Base-by-base conservation (phyloP, 1,140 invertebrate species). In the Papilio helenus region DNA sequence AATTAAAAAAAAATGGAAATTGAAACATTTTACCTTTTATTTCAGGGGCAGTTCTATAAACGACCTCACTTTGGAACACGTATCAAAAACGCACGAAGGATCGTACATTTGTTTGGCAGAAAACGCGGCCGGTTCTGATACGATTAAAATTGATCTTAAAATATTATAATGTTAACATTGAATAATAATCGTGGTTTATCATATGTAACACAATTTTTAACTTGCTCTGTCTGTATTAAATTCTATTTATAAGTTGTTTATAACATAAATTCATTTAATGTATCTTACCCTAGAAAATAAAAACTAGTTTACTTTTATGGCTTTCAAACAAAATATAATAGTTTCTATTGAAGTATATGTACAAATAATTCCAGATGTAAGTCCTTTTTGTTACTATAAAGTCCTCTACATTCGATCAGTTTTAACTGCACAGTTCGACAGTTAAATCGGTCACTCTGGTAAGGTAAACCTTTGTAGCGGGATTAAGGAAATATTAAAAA, bases 91-190 rank as follows among this genome's bases (percentile, higher is more conserved):
- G 79, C 58, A 89, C 10, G 86, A 85, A 61, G 89, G 89, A 1
- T 83, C 72, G 0, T 90, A 90, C 51, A 79, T 86, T n/a, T 90
- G 89, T 83, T 72, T 88, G 0, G 83, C 86, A 1, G 84, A 89
- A 78, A 90, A 88, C 72, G 68, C 79, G 44, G 76, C 86, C 8
- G 85, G 79, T 10, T 58, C 81, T 10, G 89, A 90, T 55, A 79
- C 49, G 0, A 83, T 90, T 18, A 80, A 79, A 79, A 78, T 87
- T 49, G 34, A 73, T 65, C 39, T 90, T n/a, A 85, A 79, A 82
- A 81, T 87, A 7, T 34, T 81, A 44, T 79, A 79, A 68, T 34
- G 65, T 29, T 76, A 10, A 74, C 1, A 44, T 80, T 23, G 23
- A 61, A 58, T 65, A 29, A 65, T 23, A 68, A 26, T 23, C n/a